Conservation (phyloP, 1,140 invertebrate genomes). For the Drosophila yakuba region DNA sequence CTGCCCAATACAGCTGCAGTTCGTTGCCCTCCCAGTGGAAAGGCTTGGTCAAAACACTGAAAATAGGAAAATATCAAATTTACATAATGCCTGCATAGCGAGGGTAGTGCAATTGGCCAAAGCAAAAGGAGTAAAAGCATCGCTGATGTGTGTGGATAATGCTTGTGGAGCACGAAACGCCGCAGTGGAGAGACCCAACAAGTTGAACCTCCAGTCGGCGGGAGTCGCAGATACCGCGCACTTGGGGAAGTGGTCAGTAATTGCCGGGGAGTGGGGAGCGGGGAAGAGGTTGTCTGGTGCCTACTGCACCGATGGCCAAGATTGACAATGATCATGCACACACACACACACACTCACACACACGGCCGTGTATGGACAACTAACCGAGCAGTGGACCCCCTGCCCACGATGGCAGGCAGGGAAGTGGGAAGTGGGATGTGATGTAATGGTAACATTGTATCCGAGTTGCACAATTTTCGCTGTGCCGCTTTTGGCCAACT, state of each 20-base stretch:
- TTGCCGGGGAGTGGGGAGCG: constrained; percentile 1
- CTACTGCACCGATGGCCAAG: constrained; percentile 81
- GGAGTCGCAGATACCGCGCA: background rate
- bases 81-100: constrained; percentile 43
- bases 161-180: constrained; percentile 13
- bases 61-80: constrained; percentile 37
- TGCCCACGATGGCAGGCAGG: constrained; percentile 16
- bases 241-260: constrained; percentile 19
- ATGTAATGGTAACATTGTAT: constrained; percentile 79
- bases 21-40: constrained; percentile 80
- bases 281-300: constrained; percentile 38
- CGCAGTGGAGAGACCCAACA: constrained; percentile 48
- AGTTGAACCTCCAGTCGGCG: constrained; percentile 45
- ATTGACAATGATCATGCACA: constrained; percentile 75
- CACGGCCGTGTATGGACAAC: constrained; percentile 4
- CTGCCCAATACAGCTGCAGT: constrained; percentile 70
- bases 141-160: constrained; percentile 16
- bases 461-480: constrained; percentile 83
- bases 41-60: constrained; percentile 74
- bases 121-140: constrained; percentile 16
- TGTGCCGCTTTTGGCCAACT: constrained; percentile 59
- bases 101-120: constrained; percentile 46
- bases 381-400: constrained; percentile 20
- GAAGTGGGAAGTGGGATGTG: constrained; percentile 56
- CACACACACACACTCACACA: constrained; percentile 18